phyloP scores from a whole-genome alignment of 2,797 vertebrate genomes.

The Parauchenoglanis ngamensis region DNA sequence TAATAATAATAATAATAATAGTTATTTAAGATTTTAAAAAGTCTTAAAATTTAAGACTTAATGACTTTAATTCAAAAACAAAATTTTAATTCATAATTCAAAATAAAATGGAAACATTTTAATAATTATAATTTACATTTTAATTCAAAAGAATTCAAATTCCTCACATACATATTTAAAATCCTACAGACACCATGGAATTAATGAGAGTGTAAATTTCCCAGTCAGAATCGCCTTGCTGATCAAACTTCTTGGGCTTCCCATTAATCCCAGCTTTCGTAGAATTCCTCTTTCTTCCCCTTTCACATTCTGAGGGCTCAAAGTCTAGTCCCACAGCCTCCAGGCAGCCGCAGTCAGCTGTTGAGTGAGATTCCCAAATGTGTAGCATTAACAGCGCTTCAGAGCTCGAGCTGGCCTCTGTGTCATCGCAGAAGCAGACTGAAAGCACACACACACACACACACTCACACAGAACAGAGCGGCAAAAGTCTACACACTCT shows the following conservation, averaged over 20 bases:
- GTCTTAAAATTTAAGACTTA: not conserved
- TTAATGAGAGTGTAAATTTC: not conserved
- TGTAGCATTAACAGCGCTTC: not conserved
- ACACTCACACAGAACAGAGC: not conserved
- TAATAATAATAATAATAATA: not conserved
- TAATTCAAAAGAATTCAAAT: too few species aligned
- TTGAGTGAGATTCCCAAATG: not conserved
- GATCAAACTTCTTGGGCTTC: not conserved
- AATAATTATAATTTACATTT: too few species aligned
- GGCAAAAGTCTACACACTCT: not conserved
- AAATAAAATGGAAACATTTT: too few species aligned
- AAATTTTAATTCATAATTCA: not conserved
- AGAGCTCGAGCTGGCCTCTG: not conserved
- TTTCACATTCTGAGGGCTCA: not conserved
- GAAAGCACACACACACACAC: not conserved
- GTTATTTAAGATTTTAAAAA: too few species aligned
- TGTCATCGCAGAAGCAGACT: constrained; percentile 14
- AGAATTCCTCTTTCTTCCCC: not conserved
- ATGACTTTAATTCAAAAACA: not conserved
- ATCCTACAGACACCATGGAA: not conserved
- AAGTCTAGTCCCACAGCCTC: not conserved
- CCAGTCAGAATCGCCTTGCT: not conserved
- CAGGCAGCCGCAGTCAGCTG: not conserved
- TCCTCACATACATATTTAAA: not conserved
- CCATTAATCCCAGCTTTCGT: not conserved